Conservation (phyloP, 2,797 vertebrate species). For the Lagodon rhomboides region DNA sequence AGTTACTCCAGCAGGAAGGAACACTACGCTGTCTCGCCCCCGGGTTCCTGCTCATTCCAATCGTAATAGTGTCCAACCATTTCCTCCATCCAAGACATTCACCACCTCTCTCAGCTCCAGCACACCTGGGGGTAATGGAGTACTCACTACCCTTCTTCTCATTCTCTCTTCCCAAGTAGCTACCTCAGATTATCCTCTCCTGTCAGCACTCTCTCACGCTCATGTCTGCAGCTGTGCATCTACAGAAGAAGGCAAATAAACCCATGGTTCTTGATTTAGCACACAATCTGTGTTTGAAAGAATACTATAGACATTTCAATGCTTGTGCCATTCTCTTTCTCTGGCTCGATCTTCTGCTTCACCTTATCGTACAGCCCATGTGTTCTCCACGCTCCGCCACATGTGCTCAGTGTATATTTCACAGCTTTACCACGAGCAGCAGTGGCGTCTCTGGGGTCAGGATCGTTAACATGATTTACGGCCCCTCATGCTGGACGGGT, state of each 20-base stretch:
- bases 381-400: conserved; percentile 48
- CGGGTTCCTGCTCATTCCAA: conserved; percentile 56
- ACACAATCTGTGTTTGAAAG: conserved; percentile 16
- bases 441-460: conserved; percentile 57
- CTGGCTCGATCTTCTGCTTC: conserved; percentile 22
- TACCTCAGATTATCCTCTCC: conserved; percentile 44
- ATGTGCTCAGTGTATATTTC: conserved; percentile 60
- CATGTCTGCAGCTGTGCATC: conserved; percentile 35
- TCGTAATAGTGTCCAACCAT: conserved; percentile 57
- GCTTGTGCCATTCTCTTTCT: conserved; percentile 13
- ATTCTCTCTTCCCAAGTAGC: conserved; percentile 37
- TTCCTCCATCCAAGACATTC: conserved; percentile 69
- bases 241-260: conserved; percentile 51
- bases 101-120: conserved; percentile 73
- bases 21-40: conserved; percentile 52
- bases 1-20: conserved; percentile 64
- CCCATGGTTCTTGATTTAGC: conserved; percentile 26
- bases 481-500: conserved; percentile 46
- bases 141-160: conserved; percentile 40
- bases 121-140: conserved; percentile 78
- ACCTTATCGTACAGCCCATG: conserved; percentile 33
- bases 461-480: conserved; percentile 75
- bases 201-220: conserved; percentile 35
- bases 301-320: conserved; percentile 23
- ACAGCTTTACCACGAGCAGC: conserved; percentile 55